Evolutionary conservation across 2,888 invertebrate species (phyloP).

Genomic region (Eupithecia subumbrata): DNA sequence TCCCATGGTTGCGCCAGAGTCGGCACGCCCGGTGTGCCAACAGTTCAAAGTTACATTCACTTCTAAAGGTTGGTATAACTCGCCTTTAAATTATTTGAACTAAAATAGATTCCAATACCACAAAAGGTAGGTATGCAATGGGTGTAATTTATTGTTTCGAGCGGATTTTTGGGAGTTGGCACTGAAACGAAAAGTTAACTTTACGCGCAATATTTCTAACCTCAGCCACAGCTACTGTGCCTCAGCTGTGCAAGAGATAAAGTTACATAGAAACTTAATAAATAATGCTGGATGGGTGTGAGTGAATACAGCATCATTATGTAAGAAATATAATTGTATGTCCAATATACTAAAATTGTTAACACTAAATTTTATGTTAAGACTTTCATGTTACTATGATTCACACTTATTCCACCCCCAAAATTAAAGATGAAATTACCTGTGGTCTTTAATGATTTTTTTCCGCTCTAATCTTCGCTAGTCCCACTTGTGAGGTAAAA

Average conservation of each 20-base stretch:
- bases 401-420: too few species aligned
- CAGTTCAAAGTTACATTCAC: conserved; percentile 36
- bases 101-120: background rate
- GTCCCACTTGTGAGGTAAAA: background rate
- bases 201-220: too few species aligned
- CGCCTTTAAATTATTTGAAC: background rate
- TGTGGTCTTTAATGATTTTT: background rate
- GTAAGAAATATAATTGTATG: too few species aligned
- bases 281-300: too few species aligned
- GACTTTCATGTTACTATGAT: too few species aligned
- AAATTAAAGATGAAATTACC: too few species aligned
- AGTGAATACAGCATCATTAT: too few species aligned
- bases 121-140: background rate
- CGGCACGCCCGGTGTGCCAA: conserved; percentile 37
- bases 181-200: background rate
- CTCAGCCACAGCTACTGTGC: too few species aligned
- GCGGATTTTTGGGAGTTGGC: background rate
- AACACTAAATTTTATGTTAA: too few species aligned
- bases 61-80: conserved; percentile 26
- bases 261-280: too few species aligned
- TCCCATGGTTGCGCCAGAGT: conserved; percentile 34
- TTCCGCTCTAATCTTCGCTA: background rate
- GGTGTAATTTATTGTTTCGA: background rate
- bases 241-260: too few species aligned
- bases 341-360: too few species aligned